phyloP scores from a whole-genome alignment of 2,888 invertebrate genomes.

The Acleris cristana region DNA sequence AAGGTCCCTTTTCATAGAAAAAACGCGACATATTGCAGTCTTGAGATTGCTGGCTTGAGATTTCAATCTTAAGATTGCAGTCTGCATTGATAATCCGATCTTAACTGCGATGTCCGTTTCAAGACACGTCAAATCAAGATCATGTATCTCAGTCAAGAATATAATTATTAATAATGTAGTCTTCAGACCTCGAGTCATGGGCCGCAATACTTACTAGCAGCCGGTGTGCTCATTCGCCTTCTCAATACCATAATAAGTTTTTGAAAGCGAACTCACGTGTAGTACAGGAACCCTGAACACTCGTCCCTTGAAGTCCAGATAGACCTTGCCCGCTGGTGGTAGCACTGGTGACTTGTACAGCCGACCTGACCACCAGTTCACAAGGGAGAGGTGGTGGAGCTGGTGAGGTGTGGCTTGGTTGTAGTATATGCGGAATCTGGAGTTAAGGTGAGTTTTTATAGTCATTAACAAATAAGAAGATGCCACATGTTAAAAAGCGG shows the following conservation, averaged over 20 bases:
- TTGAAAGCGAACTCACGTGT: conserved; percentile 80
- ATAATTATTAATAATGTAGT: no score
- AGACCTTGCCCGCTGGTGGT: conserved; percentile 85
- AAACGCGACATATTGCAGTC: no score
- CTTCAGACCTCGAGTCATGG: no score
- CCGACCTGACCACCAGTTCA: conserved; percentile 89
- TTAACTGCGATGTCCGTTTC: no score
- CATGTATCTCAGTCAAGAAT: no score
- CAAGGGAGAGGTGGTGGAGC: conserved; percentile 83
- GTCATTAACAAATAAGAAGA: not conserved
- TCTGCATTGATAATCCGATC: no score
- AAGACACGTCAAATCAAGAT: no score
- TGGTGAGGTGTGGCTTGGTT: conserved; percentile 87
- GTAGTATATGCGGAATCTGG: conserved; percentile 88
- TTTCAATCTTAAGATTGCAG: no score
- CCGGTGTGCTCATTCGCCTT: no score
- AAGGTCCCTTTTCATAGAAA: no score
- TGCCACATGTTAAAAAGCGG: not conserved
- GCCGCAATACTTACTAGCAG: no score
- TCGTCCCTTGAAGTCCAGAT: conserved; percentile 86
- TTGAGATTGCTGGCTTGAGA: no score
- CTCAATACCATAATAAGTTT: not conserved
- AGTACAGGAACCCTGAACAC: conserved; percentile 88
- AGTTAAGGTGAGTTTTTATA: conserved; percentile 7
- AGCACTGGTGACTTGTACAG: conserved; percentile 87